phyloP scores from a whole-genome alignment of 2,797 vertebrate genomes.

The Hippoglossus hippoglossus region DNA sequence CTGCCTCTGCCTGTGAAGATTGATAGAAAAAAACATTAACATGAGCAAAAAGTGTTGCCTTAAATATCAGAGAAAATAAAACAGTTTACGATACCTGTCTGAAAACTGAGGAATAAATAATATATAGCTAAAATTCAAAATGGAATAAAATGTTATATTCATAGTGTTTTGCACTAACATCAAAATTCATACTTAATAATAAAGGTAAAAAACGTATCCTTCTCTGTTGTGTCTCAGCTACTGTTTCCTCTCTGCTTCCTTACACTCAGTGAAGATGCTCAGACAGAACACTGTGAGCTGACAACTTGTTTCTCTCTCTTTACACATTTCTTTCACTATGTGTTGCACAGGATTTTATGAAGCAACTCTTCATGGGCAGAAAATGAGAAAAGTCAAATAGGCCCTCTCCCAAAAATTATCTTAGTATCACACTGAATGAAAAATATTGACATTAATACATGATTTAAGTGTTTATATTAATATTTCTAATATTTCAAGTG shows the following conservation, averaged over 20 bases:
- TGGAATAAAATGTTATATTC: background rate
- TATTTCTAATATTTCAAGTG: no score
- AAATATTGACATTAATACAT: no score
- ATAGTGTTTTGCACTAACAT: background rate
- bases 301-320: background rate
- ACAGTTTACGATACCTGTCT: background rate
- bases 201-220: background rate
- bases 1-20: conserved; percentile 61
- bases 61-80: background rate
- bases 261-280: conserved; percentile 23
- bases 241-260: conserved; percentile 30
- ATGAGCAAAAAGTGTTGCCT: background rate
- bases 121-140: background rate
- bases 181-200: background rate
- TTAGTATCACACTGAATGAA: no score
- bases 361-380: background rate
- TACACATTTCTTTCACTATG: background rate
- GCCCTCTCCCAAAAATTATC: no score
- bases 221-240: conserved; percentile 26
- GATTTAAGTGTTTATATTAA: no score
- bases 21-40: conserved; percentile 11
- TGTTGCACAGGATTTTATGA: background rate
- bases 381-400: background rate
- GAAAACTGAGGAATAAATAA: background rate
- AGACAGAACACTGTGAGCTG: conserved; percentile 12